These are phyloP conservation scores for Vireo altiloquus DNA, from an alignment of 2,113 vertebrate genomes.

Conservation along the genomic window DNA sequence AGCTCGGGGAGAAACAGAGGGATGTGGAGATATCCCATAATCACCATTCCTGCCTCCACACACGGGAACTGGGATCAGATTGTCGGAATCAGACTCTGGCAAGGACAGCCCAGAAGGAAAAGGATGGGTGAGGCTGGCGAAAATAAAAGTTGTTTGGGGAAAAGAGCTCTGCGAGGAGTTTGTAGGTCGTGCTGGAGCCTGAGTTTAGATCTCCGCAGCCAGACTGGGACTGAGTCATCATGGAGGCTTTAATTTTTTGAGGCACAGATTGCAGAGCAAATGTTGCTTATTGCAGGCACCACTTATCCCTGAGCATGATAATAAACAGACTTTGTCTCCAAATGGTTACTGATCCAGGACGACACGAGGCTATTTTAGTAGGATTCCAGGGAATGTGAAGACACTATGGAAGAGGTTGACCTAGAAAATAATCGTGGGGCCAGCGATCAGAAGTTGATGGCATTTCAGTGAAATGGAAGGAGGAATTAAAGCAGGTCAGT, in stretches of 20 bases:
- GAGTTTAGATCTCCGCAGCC: constrained; percentile 12
- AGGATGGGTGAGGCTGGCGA: neutral
- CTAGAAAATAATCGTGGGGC: constrained; percentile 48
- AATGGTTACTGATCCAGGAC: constrained; percentile 66
- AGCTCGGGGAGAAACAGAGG: neutral
- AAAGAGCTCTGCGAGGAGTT: neutral
- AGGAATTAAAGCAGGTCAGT: constrained; percentile 38
- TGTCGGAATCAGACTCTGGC: neutral
- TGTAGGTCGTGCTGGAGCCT: neutral
- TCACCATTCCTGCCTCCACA: neutral
- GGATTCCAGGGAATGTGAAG: constrained; percentile 17
- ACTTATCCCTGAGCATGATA: constrained; percentile 50
- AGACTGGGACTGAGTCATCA: constrained; percentile 46
- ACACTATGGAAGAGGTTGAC: constrained; percentile 20
- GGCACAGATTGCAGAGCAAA: constrained; percentile 69
- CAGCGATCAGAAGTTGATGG: neutral
- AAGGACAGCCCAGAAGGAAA: neutral
- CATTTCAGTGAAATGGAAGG: constrained; percentile 1
- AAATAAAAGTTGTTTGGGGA: neutral
- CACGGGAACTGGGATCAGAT: neutral
- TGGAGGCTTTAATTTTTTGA: constrained; percentile 29
- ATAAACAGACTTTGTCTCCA: constrained; percentile 67
- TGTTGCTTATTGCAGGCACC: constrained; percentile 65
- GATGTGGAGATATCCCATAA: neutral
- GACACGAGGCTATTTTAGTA: constrained; percentile 54